Base-by-base conservation (phyloP, 2,113 vertebrate genomes). In the Panthera tigris region DNA sequence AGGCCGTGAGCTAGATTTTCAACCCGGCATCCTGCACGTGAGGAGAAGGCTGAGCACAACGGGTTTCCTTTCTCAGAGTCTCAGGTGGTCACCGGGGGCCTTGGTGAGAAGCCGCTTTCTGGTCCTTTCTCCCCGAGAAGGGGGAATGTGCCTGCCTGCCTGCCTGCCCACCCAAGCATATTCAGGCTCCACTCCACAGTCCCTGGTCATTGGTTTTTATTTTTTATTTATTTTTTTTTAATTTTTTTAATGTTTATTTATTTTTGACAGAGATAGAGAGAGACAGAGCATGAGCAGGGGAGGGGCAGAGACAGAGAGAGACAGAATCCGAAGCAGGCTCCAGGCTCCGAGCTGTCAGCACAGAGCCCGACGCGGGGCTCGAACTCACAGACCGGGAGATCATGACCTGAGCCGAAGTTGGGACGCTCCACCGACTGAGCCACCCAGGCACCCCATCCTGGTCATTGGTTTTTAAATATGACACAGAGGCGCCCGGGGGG, bases 141-240 rank as follows among this genome's bases (percentile, higher is more conserved):
- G 57, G 83, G 12, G 9, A 18, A 12, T 1, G 16, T 0, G 33
- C 81, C 57, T 61, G 57, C 19, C 55, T 57, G 16, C 36, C 27
- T 39, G 25, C 27, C n/a, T 1, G 3, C 89, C n/a, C 3, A 1
- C 87, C 65, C n/a, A 31, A 45, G 31, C 0, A 0, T 11, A 4
- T n/a, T 36, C 45, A 0, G 21, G 50, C 39, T 71, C 65, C 13
- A 15, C 27, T 57, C 45, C 41, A 29, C 41, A n/a, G 13, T 69
- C 92, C 76, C 95, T 31, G 16, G 57, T 55, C 84, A 27, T 13
- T 41, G 27, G 76, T 29, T 33, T 65, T 52, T 52, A 45, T 45
- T 45, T 45, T 45, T 45, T 45, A 45, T 45, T 45, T 39, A 39
- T 39, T 39, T 39, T 39, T 45, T 45, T 45, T 45, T 1, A 45